These are phyloP conservation scores for Gonocerus acuteangulatus DNA, from an alignment of 2,888 invertebrate species.

Conservation along the genomic window DNA sequence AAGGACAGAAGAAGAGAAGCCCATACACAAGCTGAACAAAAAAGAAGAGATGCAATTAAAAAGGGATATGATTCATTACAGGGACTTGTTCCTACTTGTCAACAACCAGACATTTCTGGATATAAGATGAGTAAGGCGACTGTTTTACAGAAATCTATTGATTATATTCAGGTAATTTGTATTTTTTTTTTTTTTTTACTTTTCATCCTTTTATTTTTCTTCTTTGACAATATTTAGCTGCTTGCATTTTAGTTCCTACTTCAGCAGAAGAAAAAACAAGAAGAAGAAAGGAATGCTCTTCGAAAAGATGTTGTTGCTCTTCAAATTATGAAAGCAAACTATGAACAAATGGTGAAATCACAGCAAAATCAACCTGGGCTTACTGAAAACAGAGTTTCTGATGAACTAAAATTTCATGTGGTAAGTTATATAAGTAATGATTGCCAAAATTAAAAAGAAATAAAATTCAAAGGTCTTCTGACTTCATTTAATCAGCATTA, in stretches of 20 bases:
- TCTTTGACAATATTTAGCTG: neutral
- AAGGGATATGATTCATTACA: conserved; percentile 92
- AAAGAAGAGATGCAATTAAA: conserved; percentile 92
- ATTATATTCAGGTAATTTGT: conserved; percentile 58
- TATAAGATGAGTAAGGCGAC: conserved; percentile 95
- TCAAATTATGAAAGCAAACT: conserved; percentile 89
- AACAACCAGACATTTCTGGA: conserved; percentile 82
- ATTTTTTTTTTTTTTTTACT: neutral
- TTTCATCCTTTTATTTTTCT: neutral
- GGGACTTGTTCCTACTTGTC: conserved; percentile 87
- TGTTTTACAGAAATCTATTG: conserved; percentile 87
- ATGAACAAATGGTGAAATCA: conserved; percentile 92
- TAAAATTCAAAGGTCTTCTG: neutral
- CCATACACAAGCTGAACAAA: conserved; percentile 94
- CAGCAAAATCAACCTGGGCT: conserved; percentile 87
- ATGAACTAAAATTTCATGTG: conserved; percentile 94
- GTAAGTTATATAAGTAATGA: conserved; percentile 62
- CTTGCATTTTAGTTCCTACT: conserved; percentile 77
- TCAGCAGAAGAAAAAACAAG: conserved; percentile 86
- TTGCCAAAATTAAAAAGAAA: neutral
- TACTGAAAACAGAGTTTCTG: conserved; percentile 79
- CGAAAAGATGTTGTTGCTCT: conserved; percentile 88
- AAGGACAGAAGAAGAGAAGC: conserved; percentile 90
- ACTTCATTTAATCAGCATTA: neutral
- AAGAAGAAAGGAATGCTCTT: conserved; percentile 83